Base-by-base conservation (phyloP, 2,797 vertebrate species). In the Astyanax mexicanus region DNA sequence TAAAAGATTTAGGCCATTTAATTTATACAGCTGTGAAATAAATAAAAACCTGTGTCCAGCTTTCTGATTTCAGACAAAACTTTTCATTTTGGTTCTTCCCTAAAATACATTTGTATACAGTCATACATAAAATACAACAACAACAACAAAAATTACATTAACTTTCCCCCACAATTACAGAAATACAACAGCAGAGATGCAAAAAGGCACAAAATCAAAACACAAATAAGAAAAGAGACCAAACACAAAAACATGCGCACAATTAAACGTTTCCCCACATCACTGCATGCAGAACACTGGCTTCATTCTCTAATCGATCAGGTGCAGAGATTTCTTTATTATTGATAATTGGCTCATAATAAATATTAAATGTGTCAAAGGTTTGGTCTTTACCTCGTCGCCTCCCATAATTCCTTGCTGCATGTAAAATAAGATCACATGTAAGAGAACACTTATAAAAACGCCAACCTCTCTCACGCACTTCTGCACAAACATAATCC, bases 351-450 rank as follows among this genome's bases (percentile, higher is more conserved):
- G 49, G 37, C 13, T 67, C 12, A 71, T 71, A 47, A 40, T 25
- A 5, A 35, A 60, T 45, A 47, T 40, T 25, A 5, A 35, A 60
- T 45, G 64, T 27, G 15, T 64, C 44, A 49, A 65, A 81, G 49
- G 62, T 67, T 55, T 23, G 42, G 40, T 79, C 42, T 90, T 99
- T 99, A 99, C 98, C 98, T 99, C 98, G 95, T 97, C 98, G 97
- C 93, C 98, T 96, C 94, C 96, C 97, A 98, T 98, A 98, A 96
- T 98, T 99, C 96, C 97, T 98, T 94, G 98, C 98, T 99, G 98
- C 98, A 91, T 98, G 97, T 95, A 93, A 96, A 95, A 94, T 92
- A 94, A 95, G 93, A 74, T 58, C 65, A 82, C 38, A 84, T 21
- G 35, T 78, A 17, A 80, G 65, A 65, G 32, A 72, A 75, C 17